Base-by-base conservation (phyloP, 2,797 vertebrate genomes). In the Chiloscyllium punctatum region DNA sequence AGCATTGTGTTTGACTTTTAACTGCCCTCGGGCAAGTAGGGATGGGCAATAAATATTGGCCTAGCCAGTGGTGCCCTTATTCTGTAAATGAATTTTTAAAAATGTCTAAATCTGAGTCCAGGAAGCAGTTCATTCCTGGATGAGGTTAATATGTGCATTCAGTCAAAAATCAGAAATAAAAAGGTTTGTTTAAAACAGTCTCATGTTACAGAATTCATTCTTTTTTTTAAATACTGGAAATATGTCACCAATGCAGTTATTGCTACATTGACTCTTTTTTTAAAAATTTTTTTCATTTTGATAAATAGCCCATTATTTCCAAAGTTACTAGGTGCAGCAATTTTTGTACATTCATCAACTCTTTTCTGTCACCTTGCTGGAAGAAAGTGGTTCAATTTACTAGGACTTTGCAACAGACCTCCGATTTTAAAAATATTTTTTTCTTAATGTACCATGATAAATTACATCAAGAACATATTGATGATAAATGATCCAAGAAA, bases 271-370 rank as follows among this genome's bases (percentile, higher is more conserved):
- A 57, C 9, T 33, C 16, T 53, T 30, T 53, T 42, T n/a, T n/a
- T n/a, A n/a, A n/a, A n/a, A n/a, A n/a, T n/a, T n/a, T n/a, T 84
- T 53, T 88, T 57, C 86, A 57, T 25, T 27, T 53, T 53, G 86
- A 87, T 53, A 53, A 88, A 88, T 88, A 33, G 86, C 23, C 86
- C 51, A 88, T 88, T 53, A 88, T 88, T 51, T 88, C 51, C 86
- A 53, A 30, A 57, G 53, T 57, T 88, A 27, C 51, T 57, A 0
- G 25, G 48, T 57, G 2, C 25, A 88, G 48, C 86, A 53, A 27
- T 88, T 88, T 5, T 88, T 57, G 51, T 53, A 27, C 21, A 88
- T 88, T 57, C 2, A 88, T 88, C 51, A 88, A 51, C 27, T 88
- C 30, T 0, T 27, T 57, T 27, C 86, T 33, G 53, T 88, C 86